Base-by-base conservation (phyloP, 92 coral and sea anemone genomes). In the Actinernus sp. region DNA sequence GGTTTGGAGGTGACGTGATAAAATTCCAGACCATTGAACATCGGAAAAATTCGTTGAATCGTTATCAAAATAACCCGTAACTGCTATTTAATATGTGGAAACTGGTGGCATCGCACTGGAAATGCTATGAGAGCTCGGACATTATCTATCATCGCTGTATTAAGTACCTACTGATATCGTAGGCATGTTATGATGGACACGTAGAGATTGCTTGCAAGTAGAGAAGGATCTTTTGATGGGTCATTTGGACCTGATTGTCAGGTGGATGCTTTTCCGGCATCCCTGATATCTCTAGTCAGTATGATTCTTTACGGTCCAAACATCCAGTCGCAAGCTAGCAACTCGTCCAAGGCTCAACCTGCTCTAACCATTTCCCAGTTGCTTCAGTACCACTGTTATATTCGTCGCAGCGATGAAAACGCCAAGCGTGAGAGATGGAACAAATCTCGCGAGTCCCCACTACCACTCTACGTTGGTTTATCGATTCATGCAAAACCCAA, bases 231-330 rank as follows among this genome's bases (percentile, higher is more conserved):
- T 11, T 78, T 78, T 36, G 48, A 49, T 24, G 86, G 86, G 33
- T 56, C 86, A 10, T 78, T 78, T 52, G 85, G 51, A 22, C 13
- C 32, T 17, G 28, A 63, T 36, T 74, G 82, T 16, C 82, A 74
- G 56, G 64, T 43, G 24, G 58, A 44, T 49, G 56, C 85, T 26
- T 50, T 78, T 5, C 85, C 85, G 21, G 18, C 49, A 65, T 62
- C 75, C 43, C 46, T 80, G 34, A 0, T 74, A 30, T 73, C 82
- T 30, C 56, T 80, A 13, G 52, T 77, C 18, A 77, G 58, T 29
- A 77, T 77, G 78, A 32, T 77, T 55, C 65, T 77, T 10, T 40
- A 57, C 60, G 86, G 86, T 26, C 86, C 60, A 22, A 78, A 78
- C 68, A 62, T 70, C 25, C 27, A 78, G 54, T 64, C 39, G 2